Conservation (phyloP, 2,113 vertebrate species). For the Petrocephalus zakoni region DNA sequence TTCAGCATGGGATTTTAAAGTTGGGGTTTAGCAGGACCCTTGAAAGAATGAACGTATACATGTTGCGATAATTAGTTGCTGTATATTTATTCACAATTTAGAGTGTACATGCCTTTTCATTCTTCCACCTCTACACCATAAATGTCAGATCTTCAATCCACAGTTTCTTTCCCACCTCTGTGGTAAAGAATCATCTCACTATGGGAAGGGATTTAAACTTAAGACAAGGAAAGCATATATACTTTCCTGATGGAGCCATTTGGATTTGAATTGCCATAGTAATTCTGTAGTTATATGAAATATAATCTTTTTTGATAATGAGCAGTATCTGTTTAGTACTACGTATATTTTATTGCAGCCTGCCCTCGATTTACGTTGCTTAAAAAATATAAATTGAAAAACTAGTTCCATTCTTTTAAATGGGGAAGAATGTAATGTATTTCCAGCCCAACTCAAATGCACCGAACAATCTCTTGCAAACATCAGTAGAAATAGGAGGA, state of each 20-base stretch:
- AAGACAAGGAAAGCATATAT: neutral
- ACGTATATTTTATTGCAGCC: neutral
- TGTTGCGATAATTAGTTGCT: neutral
- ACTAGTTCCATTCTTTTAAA: neutral
- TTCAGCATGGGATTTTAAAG: constrained; percentile 1
- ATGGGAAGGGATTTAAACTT: neutral
- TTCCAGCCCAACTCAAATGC: constrained; percentile 1
- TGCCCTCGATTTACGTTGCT: neutral
- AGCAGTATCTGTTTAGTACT: neutral
- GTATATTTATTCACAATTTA: neutral
- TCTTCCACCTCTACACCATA: neutral
- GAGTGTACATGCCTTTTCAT: neutral
- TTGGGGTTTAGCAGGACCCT: neutral
- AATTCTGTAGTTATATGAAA: neutral
- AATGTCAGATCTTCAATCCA: constrained; percentile 11
- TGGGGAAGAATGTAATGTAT: neutral
- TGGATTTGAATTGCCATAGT: neutral
- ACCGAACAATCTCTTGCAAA: neutral
- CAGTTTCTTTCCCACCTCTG: neutral
- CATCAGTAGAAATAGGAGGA: neutral
- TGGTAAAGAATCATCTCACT: neutral
- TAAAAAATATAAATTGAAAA: neutral
- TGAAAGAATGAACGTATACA: neutral
- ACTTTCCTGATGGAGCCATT: neutral
- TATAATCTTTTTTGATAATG: neutral